Conservation (phyloP, 2,113 vertebrate genomes). For the Mormoops blainvillei region DNA sequence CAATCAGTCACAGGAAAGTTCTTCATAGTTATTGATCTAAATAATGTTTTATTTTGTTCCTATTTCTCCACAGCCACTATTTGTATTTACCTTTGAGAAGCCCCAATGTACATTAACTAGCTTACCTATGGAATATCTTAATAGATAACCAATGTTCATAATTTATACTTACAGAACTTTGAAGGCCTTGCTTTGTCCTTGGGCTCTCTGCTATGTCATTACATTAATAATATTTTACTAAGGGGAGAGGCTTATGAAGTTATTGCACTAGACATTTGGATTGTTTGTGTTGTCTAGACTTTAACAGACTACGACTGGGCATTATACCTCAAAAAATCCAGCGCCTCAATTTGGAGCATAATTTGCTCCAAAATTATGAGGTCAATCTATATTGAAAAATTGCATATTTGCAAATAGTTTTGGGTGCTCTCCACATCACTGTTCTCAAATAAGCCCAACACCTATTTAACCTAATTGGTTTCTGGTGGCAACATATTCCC, state of each 20-base stretch:
- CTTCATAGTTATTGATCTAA: background rate
- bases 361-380: too few species aligned
- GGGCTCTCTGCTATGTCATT: background rate
- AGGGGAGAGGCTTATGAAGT: background rate
- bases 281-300: background rate
- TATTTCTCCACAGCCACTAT: background rate
- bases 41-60: background rate
- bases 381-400: too few species aligned
- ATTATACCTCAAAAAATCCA: too few species aligned
- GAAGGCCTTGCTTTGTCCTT: background rate
- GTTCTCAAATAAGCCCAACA: too few species aligned
- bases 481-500: too few species aligned
- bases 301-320: too few species aligned
- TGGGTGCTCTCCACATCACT: too few species aligned
- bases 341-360: too few species aligned
- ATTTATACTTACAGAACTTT: background rate
- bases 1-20: background rate
- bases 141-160: background rate
- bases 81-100: background rate
- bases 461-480: too few species aligned
- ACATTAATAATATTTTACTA: background rate
- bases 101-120: background rate
- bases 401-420: too few species aligned
- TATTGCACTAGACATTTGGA: background rate
- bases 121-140: background rate